Evolutionary conservation across 2,888 invertebrate species (phyloP).

Genomic region (Dinocampus coccinellae): DNA sequence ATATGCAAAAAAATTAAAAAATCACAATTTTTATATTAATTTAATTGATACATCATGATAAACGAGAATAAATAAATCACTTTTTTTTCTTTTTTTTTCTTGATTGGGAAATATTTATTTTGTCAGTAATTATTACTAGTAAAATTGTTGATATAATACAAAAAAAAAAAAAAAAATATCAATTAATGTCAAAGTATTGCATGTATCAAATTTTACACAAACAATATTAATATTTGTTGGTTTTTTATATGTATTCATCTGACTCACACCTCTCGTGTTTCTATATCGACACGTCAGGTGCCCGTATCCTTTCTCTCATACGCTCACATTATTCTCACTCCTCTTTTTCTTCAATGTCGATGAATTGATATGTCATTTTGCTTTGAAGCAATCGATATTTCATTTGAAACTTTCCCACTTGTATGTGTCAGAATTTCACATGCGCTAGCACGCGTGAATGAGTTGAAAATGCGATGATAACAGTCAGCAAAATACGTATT

Average conservation of each 20-base stretch:
- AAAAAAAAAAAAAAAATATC: not conserved
- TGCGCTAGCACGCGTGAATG: not conserved
- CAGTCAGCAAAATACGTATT: constrained; percentile 28
- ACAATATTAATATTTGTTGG: not conserved
- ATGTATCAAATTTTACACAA: not conserved
- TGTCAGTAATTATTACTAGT: too few species aligned
- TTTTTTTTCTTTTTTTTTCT: too few species aligned
- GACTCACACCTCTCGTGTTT: not conserved
- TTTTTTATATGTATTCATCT: not conserved
- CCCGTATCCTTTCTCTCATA: too few species aligned
- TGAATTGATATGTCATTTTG: constrained; percentile 31
- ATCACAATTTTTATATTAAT: too few species aligned
- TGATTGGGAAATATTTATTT: too few species aligned
- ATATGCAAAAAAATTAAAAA: too few species aligned
- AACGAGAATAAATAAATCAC: too few species aligned
- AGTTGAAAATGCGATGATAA: constrained; percentile 16
- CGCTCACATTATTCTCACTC: too few species aligned
- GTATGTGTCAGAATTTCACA: constrained; percentile 17
- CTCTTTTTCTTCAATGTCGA: constrained; percentile 10
- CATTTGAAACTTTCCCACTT: constrained; percentile 5
- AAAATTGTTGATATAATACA: too few species aligned
- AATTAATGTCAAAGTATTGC: not conserved
- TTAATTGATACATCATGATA: too few species aligned
- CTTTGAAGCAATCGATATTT: constrained; percentile 19
- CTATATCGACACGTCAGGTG: not conserved